Base-by-base conservation (phyloP, 1,140 invertebrate genomes). In the Neotoxoptera formosana region DNA sequence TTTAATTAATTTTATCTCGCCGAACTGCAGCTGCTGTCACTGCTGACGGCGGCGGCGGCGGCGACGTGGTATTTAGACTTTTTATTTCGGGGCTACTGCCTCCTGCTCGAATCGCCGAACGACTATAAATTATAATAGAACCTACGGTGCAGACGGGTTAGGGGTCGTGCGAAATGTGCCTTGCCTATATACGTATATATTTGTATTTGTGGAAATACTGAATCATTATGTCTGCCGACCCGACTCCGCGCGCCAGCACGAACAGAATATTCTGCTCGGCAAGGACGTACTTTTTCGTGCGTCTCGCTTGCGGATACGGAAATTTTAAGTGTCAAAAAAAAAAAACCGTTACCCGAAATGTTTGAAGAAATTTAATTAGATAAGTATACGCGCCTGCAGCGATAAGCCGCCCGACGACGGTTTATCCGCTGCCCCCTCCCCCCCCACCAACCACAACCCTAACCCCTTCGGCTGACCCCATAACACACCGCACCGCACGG, bases 1-100 rank as follows among this genome's bases (percentile, higher is more conserved):
- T 83, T 83, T 83, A 83, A 83, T 83, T 83, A 83, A 83, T 83
- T 36, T 83, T 83, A 83, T 83, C 81, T 83, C 21, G 34, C 8
- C 17, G 81, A 36, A 83, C 36, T 83, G 7, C 81, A 36, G 36
- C 36, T 41, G 81, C n/a, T 81, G 76, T 81, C 60, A 67, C 60
- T 67, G 14, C 60, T 76, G 60, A 76, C 14, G 60, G 60, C n/a
- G n/a, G n/a, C 25, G 9, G 56, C 56, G 56, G 30, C 30, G 30
- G n/a, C 60, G 60, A n/a, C 30, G 30, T n/a, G 60, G 60, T 34
- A 76, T 76, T 76, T 76, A n/a, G 60, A n/a, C 60, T 76, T 76
- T 76, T 76, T 76, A 30, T 76, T 76, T 17, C 60, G 30, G 6
- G 30, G 14, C 30, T n/a, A 76, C 30, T 76, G 30, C 11, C 14